Conservation (phyloP, 2,797 vertebrate species). For the Pangasius macronema region DNA sequence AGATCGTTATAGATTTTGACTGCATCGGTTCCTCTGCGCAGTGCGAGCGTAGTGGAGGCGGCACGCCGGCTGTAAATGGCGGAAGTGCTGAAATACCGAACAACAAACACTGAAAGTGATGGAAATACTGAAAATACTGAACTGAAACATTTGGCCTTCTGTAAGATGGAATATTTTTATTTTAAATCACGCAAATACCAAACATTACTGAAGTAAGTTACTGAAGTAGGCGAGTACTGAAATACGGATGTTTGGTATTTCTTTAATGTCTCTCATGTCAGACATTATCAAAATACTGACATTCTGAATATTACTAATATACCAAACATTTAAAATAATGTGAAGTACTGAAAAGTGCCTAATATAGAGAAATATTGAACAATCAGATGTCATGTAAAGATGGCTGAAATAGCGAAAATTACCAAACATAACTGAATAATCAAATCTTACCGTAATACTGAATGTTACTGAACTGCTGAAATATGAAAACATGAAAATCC, state of each 20-base stretch:
- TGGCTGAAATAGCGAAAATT: background rate
- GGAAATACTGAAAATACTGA: background rate
- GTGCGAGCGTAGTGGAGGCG: background rate
- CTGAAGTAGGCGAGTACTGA: background rate
- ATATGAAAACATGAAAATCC: background rate
- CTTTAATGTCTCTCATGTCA: background rate
- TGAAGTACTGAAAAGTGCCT: background rate
- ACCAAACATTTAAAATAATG: background rate
- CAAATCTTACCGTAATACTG: background rate
- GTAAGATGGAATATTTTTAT: background rate
- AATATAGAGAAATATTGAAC: background rate
- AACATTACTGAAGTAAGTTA: background rate
- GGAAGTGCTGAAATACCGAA: background rate
- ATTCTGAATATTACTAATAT: background rate
- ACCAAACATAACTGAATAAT: background rate
- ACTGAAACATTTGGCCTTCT: background rate
- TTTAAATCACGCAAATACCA: background rate
- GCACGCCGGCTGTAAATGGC: background rate
- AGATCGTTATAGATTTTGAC: conserved; percentile 26
- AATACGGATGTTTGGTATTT: background rate
- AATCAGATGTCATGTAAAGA: background rate
- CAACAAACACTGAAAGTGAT: background rate
- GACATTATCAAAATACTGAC: background rate
- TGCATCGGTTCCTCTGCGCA: background rate
- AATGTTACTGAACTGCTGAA: background rate